phyloP scores from a whole-genome alignment of 2,888 invertebrate species.

The Oscheius sp. region DNA sequence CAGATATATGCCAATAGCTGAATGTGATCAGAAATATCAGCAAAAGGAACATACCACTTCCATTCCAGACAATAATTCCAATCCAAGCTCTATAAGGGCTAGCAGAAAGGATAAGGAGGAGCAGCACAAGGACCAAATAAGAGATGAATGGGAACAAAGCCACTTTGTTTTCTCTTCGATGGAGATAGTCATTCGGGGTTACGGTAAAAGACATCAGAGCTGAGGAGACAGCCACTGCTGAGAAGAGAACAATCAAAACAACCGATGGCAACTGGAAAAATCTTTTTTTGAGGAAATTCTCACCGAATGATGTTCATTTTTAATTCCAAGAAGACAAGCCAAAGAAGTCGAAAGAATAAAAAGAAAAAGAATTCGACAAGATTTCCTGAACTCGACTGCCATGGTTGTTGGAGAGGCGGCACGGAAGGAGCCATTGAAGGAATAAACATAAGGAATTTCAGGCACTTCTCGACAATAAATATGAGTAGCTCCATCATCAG shows the following conservation, averaged over 20 bases:
- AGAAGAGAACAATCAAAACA: constrained; percentile 1
- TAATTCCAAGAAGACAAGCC: neutral
- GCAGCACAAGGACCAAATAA: neutral
- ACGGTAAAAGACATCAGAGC: neutral
- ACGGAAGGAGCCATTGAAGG: constrained; percentile 14
- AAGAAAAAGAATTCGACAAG: neutral
- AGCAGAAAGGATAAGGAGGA: neutral
- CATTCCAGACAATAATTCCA: neutral
- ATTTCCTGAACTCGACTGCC: constrained; percentile 13
- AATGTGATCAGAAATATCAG: neutral
- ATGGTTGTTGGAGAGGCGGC: constrained; percentile 12
- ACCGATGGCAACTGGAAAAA: constrained; percentile 1
- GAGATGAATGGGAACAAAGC: constrained; percentile 25
- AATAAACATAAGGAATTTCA: constrained; percentile 23
- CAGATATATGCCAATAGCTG: neutral
- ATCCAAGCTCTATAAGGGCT: neutral
- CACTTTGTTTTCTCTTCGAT: constrained; percentile 18
- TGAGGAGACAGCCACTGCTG: neutral
- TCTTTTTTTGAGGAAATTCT: neutral
- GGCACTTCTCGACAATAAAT: constrained; percentile 26
- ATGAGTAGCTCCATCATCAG: constrained; percentile 24
- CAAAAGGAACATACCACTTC: neutral
- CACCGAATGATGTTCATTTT: constrained; percentile 9
- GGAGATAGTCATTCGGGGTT: constrained; percentile 24
- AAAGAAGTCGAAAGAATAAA: constrained; percentile 17